Conservation (phyloP, 2,113 vertebrate genomes). For the Toxotes chatareus region DNA sequence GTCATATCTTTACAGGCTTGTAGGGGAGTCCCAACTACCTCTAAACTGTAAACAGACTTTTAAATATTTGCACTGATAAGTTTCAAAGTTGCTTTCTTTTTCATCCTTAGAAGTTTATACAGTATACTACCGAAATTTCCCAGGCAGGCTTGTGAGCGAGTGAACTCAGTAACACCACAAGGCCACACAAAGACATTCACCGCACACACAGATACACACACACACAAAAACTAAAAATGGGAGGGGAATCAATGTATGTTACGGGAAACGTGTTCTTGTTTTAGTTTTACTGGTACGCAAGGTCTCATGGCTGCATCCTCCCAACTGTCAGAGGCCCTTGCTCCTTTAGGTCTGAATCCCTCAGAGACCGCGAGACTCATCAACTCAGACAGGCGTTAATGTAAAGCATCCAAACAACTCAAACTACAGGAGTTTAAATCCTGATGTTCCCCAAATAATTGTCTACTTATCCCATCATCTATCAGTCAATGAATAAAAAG, state of each 20-base stretch:
- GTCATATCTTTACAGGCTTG: conserved; percentile 58
- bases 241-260: conserved; percentile 77
- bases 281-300: conserved; percentile 71
- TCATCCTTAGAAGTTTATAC: conserved; percentile 48
- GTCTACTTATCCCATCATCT: conserved; percentile 1
- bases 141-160: conserved; percentile 44
- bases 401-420: conserved; percentile 30
- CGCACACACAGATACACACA: conserved; percentile 28
- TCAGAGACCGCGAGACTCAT: conserved; percentile 55
- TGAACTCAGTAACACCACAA: conserved; percentile 68
- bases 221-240: conserved; percentile 53
- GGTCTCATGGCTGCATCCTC: conserved; percentile 73
- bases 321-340: conserved; percentile 68
- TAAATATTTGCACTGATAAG: conserved; percentile 49
- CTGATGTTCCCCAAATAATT: conserved; percentile 12
- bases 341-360: conserved; percentile 61
- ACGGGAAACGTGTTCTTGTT: conserved; percentile 78
- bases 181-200: conserved; percentile 49
- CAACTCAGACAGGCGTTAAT: conserved; percentile 12
- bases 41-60: conserved; percentile 57
- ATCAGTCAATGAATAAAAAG: not conserved
- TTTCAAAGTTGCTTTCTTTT: conserved; percentile 56
- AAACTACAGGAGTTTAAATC: conserved; percentile 6
- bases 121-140: conserved; percentile 48
- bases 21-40: conserved; percentile 22